Conservation (phyloP, 2,113 vertebrate species). For the Embiotoca jacksoni region DNA sequence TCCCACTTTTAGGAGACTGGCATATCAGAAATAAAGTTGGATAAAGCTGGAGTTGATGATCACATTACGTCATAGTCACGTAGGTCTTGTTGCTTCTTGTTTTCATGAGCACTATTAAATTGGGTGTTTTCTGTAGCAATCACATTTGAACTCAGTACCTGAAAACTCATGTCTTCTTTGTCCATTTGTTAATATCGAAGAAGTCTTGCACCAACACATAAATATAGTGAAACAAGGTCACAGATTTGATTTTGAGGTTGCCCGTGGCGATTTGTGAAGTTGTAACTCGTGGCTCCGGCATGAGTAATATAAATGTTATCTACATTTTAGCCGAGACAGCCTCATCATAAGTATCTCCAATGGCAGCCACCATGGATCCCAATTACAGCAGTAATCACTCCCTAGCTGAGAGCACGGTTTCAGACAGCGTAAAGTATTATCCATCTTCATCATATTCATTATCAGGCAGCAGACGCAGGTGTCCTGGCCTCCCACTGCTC, state of each 20-base stretch:
- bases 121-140: background rate
- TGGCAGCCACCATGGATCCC: constrained; percentile 63
- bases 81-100: constrained; percentile 6
- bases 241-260: constrained; percentile 39
- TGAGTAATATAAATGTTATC: constrained; percentile 65
- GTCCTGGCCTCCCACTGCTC: constrained; percentile 72
- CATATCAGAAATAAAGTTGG: constrained; percentile 11
- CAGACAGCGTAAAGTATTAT: constrained; percentile 74
- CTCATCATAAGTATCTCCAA: constrained; percentile 58
- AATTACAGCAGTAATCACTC: constrained; percentile 77
- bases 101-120: background rate
- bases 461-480: constrained; percentile 78
- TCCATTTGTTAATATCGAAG: background rate
- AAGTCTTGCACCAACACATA: no score
- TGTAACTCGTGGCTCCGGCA: constrained; percentile 33
- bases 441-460: constrained; percentile 84
- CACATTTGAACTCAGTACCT: background rate
- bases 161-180: background rate
- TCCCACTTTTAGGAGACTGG: constrained; percentile 18
- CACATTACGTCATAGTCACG: constrained; percentile 20
- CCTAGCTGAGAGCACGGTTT: constrained; percentile 62
- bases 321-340: constrained; percentile 49
- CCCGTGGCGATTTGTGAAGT: constrained; percentile 45
- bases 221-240: constrained; percentile 12
- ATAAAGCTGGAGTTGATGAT: constrained; percentile 18